Percentiles rank a stretch among this genome's conserved stretches.
Conservation (phyloP, 2,113 vertebrate species). For the Chinchilla lanigera region DNA sequence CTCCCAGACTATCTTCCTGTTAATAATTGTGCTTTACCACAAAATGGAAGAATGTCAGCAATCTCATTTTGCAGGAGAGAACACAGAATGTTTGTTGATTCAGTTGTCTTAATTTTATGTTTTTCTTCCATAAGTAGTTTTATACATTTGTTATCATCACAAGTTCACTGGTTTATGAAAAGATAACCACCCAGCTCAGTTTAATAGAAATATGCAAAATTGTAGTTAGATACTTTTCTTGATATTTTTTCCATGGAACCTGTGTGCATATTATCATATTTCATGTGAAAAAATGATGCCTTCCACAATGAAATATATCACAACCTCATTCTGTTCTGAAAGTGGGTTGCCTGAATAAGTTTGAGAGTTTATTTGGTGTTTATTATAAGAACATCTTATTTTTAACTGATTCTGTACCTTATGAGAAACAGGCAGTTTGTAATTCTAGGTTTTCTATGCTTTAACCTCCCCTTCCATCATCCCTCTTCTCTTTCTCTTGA, state of each 20-base stretch:
- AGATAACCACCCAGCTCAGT: not conserved
- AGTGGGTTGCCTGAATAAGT: not conserved
- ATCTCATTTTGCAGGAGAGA: not conserved
- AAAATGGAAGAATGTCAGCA: not conserved
- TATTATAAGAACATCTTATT: not conserved
- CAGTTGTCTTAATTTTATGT: not conserved
- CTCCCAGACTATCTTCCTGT: not conserved
- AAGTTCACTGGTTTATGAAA: not conserved
- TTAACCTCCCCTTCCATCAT: not conserved
- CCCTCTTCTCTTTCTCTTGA: not conserved
- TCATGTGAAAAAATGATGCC: not conserved
- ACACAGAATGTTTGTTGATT: not conserved
- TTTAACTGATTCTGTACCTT: not conserved
- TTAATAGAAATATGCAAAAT: not conserved
- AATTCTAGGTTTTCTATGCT: not conserved
- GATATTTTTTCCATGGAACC: not conserved
- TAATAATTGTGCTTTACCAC: not conserved
- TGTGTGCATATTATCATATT: not conserved
- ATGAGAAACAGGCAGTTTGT: not conserved
- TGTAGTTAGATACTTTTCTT: not conserved
- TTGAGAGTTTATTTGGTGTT: not conserved
- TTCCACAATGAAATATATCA: not conserved
- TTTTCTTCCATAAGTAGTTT: constrained; percentile 36
- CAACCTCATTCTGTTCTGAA: not conserved
- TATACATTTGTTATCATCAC: not conserved